Conservation (phyloP, 2,888 invertebrate genomes). For the Macroteleia sp. region DNA sequence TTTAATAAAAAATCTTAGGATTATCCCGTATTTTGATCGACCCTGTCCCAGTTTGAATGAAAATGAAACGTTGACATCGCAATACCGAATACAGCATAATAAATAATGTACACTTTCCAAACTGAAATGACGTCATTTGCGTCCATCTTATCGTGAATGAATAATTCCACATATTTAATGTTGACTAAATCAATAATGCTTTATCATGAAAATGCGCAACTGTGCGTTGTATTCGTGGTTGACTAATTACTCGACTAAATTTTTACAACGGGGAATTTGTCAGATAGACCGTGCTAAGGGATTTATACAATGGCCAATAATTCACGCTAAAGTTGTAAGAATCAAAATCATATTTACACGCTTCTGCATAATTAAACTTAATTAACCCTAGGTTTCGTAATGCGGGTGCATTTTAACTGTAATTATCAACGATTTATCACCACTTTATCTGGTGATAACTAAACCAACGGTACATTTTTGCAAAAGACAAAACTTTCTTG, state of each 20-base stretch:
- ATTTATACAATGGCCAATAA: not conserved
- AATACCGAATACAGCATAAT: constrained; percentile 12
- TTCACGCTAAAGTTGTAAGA: constrained; percentile 2
- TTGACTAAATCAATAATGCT: constrained; percentile 23
- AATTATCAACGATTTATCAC: constrained; percentile 28
- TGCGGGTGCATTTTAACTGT: constrained; percentile 2
- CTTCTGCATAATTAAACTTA: constrained; percentile 30
- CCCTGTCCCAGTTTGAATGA: constrained; percentile 23
- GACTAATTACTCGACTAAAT: not conserved
- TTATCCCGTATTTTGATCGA: not conserved
- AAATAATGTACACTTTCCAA: constrained; percentile 12
- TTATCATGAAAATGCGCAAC: constrained; percentile 12
- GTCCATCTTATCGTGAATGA: constrained; percentile 24
- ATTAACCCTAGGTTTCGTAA: not conserved
- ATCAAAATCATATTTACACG: constrained; percentile 25
- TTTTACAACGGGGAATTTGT: not conserved
- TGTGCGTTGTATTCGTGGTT: not conserved
- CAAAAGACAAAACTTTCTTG: constrained; percentile 13
- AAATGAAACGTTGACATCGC: constrained; percentile 15
- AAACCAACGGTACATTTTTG: constrained; percentile 26
- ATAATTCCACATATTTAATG: constrained; percentile 15
- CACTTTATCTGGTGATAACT: constrained; percentile 26
- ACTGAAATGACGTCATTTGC: constrained; percentile 32
- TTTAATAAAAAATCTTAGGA: constrained; percentile 55
- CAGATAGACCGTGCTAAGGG: not conserved